Evolutionary conservation across 2,888 invertebrate genomes (phyloP).

Genomic region (Noctua janthe): DNA sequence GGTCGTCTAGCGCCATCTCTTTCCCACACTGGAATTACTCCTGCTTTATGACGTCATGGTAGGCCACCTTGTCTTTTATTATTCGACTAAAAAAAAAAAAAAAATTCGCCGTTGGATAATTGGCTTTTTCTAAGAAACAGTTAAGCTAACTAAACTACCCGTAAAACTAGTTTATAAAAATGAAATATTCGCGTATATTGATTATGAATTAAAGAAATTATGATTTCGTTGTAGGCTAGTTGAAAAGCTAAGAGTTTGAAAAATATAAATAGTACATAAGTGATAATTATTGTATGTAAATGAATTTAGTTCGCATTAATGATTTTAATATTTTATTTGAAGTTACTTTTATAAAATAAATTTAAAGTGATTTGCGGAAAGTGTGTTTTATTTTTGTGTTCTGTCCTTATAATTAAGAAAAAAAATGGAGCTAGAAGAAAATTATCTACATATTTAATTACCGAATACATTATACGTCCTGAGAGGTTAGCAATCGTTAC

Average conservation of each 20-base stretch:
- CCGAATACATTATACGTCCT: neutral
- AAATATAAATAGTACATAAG: constrained; percentile 63
- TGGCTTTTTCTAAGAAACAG: neutral
- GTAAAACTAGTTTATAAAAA: constrained; percentile 27
- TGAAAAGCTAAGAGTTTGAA: constrained; percentile 62
- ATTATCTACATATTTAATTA: neutral
- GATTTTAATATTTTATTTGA: constrained; percentile 78
- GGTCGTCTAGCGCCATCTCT: no score
- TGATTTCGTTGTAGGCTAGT: constrained; percentile 64
- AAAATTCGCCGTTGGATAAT: neutral
- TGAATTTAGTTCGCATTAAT: constrained; percentile 76
- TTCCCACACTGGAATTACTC: no score
- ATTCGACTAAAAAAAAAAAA: neutral
- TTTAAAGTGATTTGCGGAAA: constrained; percentile 81
- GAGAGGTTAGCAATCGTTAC: neutral
- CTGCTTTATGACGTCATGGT: no score
- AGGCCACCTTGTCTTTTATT: neutral
- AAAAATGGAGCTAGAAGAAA: neutral
- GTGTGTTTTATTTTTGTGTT: constrained; percentile 69
- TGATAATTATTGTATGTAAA: constrained; percentile 63
- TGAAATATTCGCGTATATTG: constrained; percentile 48
- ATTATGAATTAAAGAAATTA: constrained; percentile 49
- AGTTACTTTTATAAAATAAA: constrained; percentile 87
- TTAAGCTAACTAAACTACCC: neutral
- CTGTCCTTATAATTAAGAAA: neutral